Conservation (phyloP, 2,888 invertebrate genomes). For the Gymnocheta viridis region DNA sequence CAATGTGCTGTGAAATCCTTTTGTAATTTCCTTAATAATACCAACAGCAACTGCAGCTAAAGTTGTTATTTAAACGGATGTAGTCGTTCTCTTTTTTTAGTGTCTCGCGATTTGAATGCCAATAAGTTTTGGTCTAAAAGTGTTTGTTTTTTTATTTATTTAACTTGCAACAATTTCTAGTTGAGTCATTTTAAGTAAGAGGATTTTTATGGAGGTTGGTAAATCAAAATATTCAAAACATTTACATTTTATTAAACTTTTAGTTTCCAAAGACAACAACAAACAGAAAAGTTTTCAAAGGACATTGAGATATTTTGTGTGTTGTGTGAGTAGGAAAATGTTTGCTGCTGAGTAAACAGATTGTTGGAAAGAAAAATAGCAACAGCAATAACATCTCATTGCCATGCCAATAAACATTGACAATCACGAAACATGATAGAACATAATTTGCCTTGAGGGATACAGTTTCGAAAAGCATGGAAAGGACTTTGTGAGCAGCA, state of each 20-base stretch:
- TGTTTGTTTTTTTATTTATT: neutral
- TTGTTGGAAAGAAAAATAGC: slow-evolving; percentile 23
- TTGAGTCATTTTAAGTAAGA: slow-evolving; percentile 62
- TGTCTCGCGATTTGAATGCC: slow-evolving; percentile 61
- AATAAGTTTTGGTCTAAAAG: slow-evolving; percentile 61
- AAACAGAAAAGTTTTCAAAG: slow-evolving; percentile 5
- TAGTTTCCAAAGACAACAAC: neutral
- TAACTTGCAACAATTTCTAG: slow-evolving; percentile 41
- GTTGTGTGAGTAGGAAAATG: neutral
- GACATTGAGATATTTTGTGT: neutral
- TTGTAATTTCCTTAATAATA: slow-evolving; percentile 58
- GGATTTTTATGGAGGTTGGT: slow-evolving; percentile 61
- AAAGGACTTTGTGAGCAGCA: neutral
- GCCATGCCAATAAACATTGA: slow-evolving; percentile 54
- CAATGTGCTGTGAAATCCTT: slow-evolving; percentile 45
- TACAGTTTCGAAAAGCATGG: slow-evolving; percentile 6
- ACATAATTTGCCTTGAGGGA: slow-evolving; percentile 54
- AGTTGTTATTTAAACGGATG: slow-evolving; percentile 51
- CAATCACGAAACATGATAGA: slow-evolving; percentile 48
- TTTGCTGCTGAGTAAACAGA: slow-evolving; percentile 23
- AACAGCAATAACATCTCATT: slow-evolving; percentile 41
- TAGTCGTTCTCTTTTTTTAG: slow-evolving; percentile 26
- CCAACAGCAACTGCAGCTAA: slow-evolving; percentile 46
- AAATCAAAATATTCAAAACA: slow-evolving; percentile 59
- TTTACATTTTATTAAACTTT: slow-evolving; percentile 58